Conservation (phyloP, 2,797 vertebrate genomes). For the Pantherophis vulpinus region DNA sequence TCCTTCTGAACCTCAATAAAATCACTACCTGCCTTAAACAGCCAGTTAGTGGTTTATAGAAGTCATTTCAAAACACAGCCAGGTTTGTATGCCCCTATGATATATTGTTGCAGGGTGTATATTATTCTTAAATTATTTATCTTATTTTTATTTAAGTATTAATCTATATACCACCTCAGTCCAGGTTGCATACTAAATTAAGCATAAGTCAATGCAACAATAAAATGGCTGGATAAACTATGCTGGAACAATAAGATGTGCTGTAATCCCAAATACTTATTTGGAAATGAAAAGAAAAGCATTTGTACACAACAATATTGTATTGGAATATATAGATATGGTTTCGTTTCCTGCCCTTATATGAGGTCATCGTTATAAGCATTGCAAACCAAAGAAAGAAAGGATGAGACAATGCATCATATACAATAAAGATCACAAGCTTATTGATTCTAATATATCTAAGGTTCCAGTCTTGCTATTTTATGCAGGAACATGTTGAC, state of each 20-base stretch:
- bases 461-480: background rate
- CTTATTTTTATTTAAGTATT: background rate
- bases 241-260: background rate
- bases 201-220: background rate
- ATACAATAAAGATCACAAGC: background rate
- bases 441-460: slow-evolving; percentile 13
- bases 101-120: background rate
- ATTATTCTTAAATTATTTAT: background rate
- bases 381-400: background rate
- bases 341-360: background rate
- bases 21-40: background rate
- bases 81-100: background rate
- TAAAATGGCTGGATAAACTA: background rate
- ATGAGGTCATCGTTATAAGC: background rate
- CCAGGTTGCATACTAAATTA: background rate
- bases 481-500: slow-evolving; percentile 19
- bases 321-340: background rate
- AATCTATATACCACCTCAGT: background rate
- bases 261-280: too few species aligned
- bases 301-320: background rate
- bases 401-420: background rate
- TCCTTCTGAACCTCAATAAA: background rate
- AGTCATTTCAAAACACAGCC: background rate
- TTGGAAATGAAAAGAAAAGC: background rate
- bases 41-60: background rate